These are phyloP conservation scores for Hetaerina titia DNA, from an alignment of 2,888 invertebrate genomes.

Conservation along the genomic window DNA sequence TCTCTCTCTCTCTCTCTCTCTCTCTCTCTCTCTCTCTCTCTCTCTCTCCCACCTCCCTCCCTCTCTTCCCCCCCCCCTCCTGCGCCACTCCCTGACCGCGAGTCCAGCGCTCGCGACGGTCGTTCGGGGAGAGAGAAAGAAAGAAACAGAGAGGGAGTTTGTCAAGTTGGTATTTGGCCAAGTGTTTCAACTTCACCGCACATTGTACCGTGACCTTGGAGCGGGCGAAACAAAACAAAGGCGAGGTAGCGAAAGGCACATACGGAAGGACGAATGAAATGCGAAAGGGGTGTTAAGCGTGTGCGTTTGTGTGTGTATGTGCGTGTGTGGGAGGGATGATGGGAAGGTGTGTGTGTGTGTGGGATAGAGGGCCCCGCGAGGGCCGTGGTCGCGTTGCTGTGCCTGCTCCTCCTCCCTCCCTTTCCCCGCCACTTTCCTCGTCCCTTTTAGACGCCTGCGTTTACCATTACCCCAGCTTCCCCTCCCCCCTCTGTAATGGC, in stretches of 20 bases:
- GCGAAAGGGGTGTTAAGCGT: neutral
- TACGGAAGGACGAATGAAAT: constrained; percentile 65
- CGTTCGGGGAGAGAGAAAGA: neutral
- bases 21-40: neutral
- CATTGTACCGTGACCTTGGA: constrained; percentile 58
- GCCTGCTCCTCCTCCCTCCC: neutral
- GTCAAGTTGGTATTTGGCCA: constrained; percentile 62
- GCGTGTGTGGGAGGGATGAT: neutral
- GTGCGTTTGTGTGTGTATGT: neutral
- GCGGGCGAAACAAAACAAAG: constrained; percentile 52
- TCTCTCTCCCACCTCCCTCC: neutral
- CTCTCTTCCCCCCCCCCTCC: neutral
- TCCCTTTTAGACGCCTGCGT: neutral
- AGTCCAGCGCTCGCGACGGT: neutral
- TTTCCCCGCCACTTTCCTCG: neutral
- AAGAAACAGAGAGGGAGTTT: neutral
- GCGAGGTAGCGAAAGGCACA: constrained; percentile 18
- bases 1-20: neutral
- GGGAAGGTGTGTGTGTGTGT: neutral
- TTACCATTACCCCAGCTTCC: no score
- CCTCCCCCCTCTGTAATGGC: no score
- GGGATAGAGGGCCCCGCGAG: neutral
- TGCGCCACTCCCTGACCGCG: no score
- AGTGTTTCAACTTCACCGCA: constrained; percentile 67
- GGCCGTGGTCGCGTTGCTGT: neutral